Base-by-base conservation (phyloP, 2,888 invertebrate species). In the Lepidocyrtoides sp. region DNA sequence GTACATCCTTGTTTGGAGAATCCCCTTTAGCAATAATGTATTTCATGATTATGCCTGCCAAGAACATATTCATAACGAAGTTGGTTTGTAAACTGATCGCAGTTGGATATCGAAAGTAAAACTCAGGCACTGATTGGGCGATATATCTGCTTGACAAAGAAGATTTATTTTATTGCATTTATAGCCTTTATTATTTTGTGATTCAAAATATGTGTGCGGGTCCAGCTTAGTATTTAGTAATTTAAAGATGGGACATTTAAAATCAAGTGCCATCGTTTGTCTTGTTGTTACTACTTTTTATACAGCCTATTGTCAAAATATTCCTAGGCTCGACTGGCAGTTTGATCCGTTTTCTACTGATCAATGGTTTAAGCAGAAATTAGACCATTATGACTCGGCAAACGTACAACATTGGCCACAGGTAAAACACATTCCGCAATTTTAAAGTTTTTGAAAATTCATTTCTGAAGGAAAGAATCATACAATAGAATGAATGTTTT, bases 291-390 rank as follows among this genome's bases (percentile, higher is more conserved):
- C 60, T 26, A 14, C 20, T 10, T 0, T 85, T 7, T 29, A 32
- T 57, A 17, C 20, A n/a, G 81, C 36, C 3, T n/a, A 3, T 48
- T 26, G 83, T 20, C 84, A 90, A 57, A 75, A 63, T 44, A 14
- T 0, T 36, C 83, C 89, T 8, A 63, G 12, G 14, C 41, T 84
- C 1, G 85, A 90, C n/a, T 90, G 90, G 90, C 84, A 85, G 20
- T 90, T 79, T 85, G 85, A 90, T 29, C 90, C 90, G 2, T 90
- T 54, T 79, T 85, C 90, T 0, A 90, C 90, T 14, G 92, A 92
- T 54, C 90, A 92, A 29, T 90, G 81, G 86, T 90, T 87, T 75
- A 90, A 92, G 51, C 92, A 92, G 26, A 92, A 92, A 36, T 63
- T 87, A 79, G 92, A 92, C 29, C 92, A 92, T 83, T 81, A 83